These are phyloP conservation scores for Pristiophorus japonicus DNA, from an alignment of 2,113 vertebrate genomes.

Conservation along the genomic window DNA sequence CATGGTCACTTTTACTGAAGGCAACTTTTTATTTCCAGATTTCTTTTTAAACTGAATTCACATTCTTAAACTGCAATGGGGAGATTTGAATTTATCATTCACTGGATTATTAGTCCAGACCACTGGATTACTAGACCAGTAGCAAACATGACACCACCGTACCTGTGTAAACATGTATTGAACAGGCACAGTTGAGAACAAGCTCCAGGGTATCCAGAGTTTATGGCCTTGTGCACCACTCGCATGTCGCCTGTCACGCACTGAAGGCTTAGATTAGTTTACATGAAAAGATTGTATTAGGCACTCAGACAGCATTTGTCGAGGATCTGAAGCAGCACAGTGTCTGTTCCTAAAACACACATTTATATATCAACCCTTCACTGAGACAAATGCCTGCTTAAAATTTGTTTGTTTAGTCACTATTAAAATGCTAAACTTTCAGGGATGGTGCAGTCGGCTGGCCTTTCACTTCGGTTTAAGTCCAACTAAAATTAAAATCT, in stretches of 20 bases:
- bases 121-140: too few species aligned
- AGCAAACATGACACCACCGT: neutral
- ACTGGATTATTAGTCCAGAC: neutral
- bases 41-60: neutral
- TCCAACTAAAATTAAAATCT: neutral
- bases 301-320: neutral
- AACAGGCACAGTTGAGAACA: too few species aligned
- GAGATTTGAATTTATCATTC: neutral
- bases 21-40: neutral
- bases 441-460: neutral
- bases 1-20: neutral
- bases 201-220: too few species aligned
- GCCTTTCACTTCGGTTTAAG: neutral
- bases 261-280: neutral
- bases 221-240: neutral
- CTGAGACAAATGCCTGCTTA: neutral
- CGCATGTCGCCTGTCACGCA: neutral
- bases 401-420: neutral
- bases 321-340: neutral
- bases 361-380: neutral
- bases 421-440: neutral
- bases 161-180: neutral
- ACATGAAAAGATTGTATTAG: neutral
- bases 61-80: neutral
- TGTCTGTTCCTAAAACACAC: neutral